A percentile compares a stretch with the other conserved stretches of the same genome.
Conservation (phyloP, 1,140 invertebrate genomes). For the Metopolophium dirhodum region DNA sequence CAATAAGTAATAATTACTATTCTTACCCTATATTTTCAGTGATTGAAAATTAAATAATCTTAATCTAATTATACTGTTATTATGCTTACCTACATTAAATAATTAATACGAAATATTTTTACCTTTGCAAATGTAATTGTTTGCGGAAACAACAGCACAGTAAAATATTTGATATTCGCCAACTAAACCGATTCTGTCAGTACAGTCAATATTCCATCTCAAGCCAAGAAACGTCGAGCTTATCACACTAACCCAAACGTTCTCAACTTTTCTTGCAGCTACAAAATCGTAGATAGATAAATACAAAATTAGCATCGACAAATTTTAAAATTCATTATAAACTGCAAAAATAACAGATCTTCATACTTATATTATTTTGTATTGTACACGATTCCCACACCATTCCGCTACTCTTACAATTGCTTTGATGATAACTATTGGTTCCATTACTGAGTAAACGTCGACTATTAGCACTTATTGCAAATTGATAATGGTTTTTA, state of each 20-base stretch:
- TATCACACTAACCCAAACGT: not conserved
- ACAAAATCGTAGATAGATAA: too few relatives aligned
- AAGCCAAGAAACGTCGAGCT: not conserved
- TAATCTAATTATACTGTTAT: not conserved
- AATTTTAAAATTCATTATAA: not conserved
- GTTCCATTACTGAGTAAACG: not conserved
- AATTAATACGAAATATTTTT: not conserved
- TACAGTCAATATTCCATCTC: not conserved
- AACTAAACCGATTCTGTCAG: not conserved
- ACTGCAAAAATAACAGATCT: not conserved
- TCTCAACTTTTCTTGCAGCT: not conserved
- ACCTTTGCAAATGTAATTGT: not conserved
- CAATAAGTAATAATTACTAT: not conserved
- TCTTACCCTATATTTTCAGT: not conserved
- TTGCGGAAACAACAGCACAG: not conserved
- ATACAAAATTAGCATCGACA: not conserved
- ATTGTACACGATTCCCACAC: not conserved
- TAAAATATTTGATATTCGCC: slow-evolving; percentile 4
- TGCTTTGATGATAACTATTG: not conserved
- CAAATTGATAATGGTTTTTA: not conserved
- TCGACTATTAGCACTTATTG: not conserved
- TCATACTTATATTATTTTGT: slow-evolving; percentile 5
- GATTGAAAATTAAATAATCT: not conserved
- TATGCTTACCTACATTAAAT: not conserved
- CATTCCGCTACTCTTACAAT: not conserved